These are phyloP conservation scores for Astropecten irregularis DNA, from an alignment of 53 echinoderm and acorn worm species.

Conservation along the genomic window DNA sequence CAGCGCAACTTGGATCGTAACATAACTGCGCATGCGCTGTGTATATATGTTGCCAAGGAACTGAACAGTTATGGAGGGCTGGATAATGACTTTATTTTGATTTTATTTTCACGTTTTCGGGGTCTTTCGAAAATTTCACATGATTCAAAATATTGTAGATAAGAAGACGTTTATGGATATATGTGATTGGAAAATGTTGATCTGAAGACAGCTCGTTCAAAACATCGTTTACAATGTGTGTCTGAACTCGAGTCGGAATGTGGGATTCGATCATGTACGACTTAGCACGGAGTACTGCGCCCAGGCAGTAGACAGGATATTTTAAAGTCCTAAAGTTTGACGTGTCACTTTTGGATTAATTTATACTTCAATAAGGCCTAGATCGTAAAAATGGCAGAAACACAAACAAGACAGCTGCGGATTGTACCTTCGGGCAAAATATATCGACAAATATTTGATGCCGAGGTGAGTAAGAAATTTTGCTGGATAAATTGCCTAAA, in stretches of 20 bases:
- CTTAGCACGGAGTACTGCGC: too few species aligned
- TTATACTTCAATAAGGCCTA: too few species aligned
- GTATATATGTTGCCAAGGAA: slow-evolving; percentile 46
- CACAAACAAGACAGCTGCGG: slow-evolving; percentile 63
- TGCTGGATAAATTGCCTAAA: too few species aligned
- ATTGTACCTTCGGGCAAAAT: slow-evolving; percentile 90
- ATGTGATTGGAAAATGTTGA: background rate
- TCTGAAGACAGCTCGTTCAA: background rate
- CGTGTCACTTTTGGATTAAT: too few species aligned
- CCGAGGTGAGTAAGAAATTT: slow-evolving; percentile 77
- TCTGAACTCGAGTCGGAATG: too few species aligned
- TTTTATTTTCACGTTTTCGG: background rate
- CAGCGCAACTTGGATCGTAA: too few species aligned
- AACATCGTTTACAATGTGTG: too few species aligned
- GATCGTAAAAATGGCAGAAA: slow-evolving; percentile 83
- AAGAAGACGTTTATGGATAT: background rate
- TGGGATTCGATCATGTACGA: too few species aligned
- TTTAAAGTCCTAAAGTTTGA: too few species aligned
- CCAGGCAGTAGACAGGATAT: too few species aligned
- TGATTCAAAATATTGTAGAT: background rate
- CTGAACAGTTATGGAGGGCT: background rate
- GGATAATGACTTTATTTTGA: background rate
- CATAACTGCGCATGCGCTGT: slow-evolving; percentile 48
- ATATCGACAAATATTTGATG: slow-evolving; percentile 95
- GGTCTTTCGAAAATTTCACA: background rate